A percentile compares a stretch with the other conserved stretches of the same genome.
phyloP scores from a whole-genome alignment of 1,140 invertebrate species.

The Triops longicaudatus region DNA sequence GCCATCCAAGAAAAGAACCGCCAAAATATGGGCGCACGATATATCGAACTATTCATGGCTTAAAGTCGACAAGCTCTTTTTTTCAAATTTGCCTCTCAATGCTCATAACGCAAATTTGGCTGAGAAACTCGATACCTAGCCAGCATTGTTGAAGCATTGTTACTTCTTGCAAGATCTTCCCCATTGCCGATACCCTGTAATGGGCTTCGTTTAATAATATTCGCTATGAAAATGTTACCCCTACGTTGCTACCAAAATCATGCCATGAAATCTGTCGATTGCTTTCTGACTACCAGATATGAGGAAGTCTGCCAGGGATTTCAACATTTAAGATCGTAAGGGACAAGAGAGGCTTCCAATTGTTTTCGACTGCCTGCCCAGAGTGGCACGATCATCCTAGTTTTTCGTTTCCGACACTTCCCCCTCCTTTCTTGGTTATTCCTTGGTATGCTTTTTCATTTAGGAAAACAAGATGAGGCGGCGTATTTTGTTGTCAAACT shows the following conservation, averaged over 20 bases:
- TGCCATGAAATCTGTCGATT: no score
- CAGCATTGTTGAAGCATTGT: neutral
- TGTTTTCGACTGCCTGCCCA: neutral
- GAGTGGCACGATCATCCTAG: neutral
- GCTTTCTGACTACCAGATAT: no score
- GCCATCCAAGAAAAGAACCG: conserved; percentile 46
- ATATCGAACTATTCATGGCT: conserved; percentile 47
- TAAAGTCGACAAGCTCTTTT: conserved; percentile 26
- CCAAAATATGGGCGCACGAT: conserved; percentile 49
- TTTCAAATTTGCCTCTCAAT: conserved; percentile 1
- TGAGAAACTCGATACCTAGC: neutral
- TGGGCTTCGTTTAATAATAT: neutral
- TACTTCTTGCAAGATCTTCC: neutral
- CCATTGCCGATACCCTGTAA: neutral
- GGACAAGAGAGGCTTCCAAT: neutral
- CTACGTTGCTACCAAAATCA: no score
- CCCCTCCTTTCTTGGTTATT: no score
- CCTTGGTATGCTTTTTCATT: neutral
- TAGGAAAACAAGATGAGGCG: neutral
- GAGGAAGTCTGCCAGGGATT: no score
- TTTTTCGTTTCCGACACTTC: neutral
- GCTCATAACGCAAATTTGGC: neutral
- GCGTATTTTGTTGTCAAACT: neutral
- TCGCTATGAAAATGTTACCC: neutral
- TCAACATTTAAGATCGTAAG: no score